A percentile compares a stretch with the other conserved stretches of the same genome.
These are phyloP conservation scores for Myotis findleyi DNA, from an alignment of 2,797 vertebrate genomes.

Conservation along the genomic window DNA sequence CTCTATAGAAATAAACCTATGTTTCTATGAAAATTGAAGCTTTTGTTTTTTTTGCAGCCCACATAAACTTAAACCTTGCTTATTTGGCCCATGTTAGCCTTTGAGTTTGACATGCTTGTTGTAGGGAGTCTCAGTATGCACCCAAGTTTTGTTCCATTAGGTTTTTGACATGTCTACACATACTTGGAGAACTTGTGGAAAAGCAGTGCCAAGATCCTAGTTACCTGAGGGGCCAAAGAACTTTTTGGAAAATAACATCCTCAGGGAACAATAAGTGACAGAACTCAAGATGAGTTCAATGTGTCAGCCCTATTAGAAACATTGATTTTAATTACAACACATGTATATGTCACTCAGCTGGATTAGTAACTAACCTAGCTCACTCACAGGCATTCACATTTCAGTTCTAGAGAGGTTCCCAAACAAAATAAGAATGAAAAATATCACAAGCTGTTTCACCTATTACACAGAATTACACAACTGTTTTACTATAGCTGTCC, in stretches of 20 bases:
- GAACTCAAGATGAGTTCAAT: conserved; percentile 25
- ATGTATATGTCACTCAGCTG: background rate
- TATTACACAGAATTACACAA: background rate
- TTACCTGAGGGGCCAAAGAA: background rate
- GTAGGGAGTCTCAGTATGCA: background rate
- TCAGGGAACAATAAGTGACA: background rate
- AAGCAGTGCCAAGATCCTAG: background rate
- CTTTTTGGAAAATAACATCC: conserved; percentile 1
- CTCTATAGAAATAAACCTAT: too few relatives aligned
- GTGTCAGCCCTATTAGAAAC: background rate
- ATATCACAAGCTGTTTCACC: background rate
- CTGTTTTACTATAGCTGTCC: background rate
- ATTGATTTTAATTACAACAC: background rate
- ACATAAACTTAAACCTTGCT: too few relatives aligned
- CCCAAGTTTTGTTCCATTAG: background rate
- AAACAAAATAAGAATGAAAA: conserved; percentile 19
- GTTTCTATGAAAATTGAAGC: too few relatives aligned
- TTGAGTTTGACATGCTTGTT: background rate
- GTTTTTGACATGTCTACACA: background rate
- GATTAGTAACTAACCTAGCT: background rate
- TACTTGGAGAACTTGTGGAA: background rate
- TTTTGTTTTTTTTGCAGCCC: too few relatives aligned
- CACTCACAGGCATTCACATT: conserved; percentile 12
- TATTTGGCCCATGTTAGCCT: too few relatives aligned
- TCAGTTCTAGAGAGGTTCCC: background rate